Percentiles rank a stretch among this genome's conserved stretches.
Evolutionary conservation across 2,113 vertebrate species (phyloP).

Genomic region (Porphyrio hochstetteri): DNA sequence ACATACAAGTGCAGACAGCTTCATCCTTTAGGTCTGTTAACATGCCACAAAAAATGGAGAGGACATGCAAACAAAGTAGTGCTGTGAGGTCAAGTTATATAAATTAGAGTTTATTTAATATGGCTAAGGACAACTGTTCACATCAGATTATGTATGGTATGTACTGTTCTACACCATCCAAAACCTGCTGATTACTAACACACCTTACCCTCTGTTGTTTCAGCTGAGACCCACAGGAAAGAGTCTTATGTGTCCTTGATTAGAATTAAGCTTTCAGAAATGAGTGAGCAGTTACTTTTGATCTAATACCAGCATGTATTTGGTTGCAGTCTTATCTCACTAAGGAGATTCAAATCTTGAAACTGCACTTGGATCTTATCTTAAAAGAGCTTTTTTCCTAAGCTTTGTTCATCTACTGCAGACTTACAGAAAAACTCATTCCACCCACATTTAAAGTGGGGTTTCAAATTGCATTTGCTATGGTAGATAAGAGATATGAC

Average conservation of each 20-base stretch:
- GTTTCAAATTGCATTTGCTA: constrained; percentile 31
- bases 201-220: neutral
- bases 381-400: neutral
- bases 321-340: constrained; percentile 27
- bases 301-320: neutral
- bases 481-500: neutral
- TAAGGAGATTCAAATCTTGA: constrained; percentile 19
- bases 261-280: constrained; percentile 36
- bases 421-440: neutral
- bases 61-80: neutral
- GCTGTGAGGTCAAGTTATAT: neutral
- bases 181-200: constrained; percentile 41
- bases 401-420: neutral
- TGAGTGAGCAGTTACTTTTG: constrained; percentile 50
- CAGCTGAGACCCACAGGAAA: neutral
- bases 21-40: neutral
- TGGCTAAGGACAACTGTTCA: neutral
- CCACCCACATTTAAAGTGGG: neutral
- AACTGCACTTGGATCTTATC: neutral
- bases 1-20: neutral
- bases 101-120: neutral
- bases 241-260: neutral
- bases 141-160: neutral
- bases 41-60: neutral
- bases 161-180: neutral